phyloP scores from a whole-genome alignment of 2,888 invertebrate species.

The Andrena hattorfiana region DNA sequence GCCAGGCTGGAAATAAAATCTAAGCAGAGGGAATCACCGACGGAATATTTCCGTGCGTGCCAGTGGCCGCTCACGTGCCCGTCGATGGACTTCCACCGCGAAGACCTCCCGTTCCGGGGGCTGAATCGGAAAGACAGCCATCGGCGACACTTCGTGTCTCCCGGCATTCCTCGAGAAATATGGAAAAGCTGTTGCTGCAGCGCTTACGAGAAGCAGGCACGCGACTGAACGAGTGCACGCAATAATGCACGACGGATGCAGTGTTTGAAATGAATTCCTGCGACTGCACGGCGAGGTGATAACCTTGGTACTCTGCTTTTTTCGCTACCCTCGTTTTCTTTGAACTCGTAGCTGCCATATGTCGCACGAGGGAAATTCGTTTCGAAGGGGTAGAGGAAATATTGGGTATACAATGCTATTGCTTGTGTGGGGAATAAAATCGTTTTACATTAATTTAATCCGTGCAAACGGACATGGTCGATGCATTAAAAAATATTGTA shows the following conservation, averaged over 20 bases:
- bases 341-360: not conserved
- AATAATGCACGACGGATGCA: conserved; percentile 17
- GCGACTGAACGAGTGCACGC: conserved; percentile 6
- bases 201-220: conserved; percentile 11
- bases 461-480: no score
- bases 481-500: no score
- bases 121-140: not conserved
- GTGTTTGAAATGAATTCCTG: conserved; percentile 11
- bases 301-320: not conserved
- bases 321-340: not conserved
- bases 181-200: conserved; percentile 27
- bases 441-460: no score
- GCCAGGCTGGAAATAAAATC: conserved; percentile 66
- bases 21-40: conserved; percentile 47
- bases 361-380: not conserved
- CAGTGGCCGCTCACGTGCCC: conserved; percentile 30
- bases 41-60: conserved; percentile 40
- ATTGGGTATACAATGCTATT: no score
- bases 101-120: conserved; percentile 33
- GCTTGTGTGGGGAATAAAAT: no score
- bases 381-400: not conserved
- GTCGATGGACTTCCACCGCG: conserved; percentile 18
- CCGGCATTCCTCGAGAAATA: not conserved
- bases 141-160: not conserved
- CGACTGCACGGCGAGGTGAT: not conserved